phyloP scores from a whole-genome alignment of 2,888 invertebrate genomes.

The Theretra japonica region DNA sequence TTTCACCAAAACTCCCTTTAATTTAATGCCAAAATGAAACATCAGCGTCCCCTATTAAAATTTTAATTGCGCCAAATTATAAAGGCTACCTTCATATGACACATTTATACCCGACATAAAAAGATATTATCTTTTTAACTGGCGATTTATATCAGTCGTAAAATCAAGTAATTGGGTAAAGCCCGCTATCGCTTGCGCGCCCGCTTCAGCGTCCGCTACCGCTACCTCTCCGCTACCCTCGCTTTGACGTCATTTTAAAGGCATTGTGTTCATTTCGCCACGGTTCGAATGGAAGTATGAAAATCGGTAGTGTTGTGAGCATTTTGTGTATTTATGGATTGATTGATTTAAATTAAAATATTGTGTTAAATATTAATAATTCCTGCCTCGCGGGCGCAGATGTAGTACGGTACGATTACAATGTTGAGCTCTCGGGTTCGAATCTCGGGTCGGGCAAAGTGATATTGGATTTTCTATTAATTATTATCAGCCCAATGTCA shows the following conservation, averaged over 20 bases:
- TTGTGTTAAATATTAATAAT: not conserved
- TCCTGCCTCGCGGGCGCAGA: too few relatives aligned
- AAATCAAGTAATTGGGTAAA: slow-evolving; percentile 43
- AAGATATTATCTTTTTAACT: slow-evolving; percentile 43
- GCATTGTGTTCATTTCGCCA: not conserved
- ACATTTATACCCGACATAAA: slow-evolving; percentile 30
- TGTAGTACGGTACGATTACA: too few relatives aligned
- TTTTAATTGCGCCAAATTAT: slow-evolving; percentile 26
- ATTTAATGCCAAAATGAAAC: slow-evolving; percentile 12
- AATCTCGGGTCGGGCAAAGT: too few relatives aligned
- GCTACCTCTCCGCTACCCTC: not conserved
- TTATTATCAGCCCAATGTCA: too few relatives aligned
- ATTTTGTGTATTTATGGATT: not conserved
- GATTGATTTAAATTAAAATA: not conserved
- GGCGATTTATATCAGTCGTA: slow-evolving; percentile 41
- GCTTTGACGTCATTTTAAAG: not conserved
- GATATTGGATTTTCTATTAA: too few relatives aligned
- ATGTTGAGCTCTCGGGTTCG: too few relatives aligned
- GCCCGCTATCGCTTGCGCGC: not conserved
- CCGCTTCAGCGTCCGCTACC: not conserved
- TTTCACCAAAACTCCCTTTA: not conserved
- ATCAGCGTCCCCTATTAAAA: slow-evolving; percentile 5
- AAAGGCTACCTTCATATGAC: slow-evolving; percentile 24
- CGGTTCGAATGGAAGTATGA: not conserved
- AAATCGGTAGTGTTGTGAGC: not conserved